These are phyloP conservation scores for Lagria hirta DNA, from an alignment of 2,888 invertebrate species.

Conservation along the genomic window DNA sequence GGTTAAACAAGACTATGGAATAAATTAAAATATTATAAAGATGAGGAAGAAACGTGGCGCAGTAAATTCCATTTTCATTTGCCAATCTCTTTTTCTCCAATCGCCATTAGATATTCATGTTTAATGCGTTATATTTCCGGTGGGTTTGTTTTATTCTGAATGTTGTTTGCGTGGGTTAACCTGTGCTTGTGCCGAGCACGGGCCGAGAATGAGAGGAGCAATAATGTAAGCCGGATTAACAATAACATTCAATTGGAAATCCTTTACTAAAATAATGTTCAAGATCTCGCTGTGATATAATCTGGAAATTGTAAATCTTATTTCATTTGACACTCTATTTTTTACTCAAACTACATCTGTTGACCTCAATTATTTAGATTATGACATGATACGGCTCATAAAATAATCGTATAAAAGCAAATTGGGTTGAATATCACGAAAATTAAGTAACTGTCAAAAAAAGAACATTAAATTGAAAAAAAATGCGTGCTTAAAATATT, in stretches of 20 bases:
- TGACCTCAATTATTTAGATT: neutral
- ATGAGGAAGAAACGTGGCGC: conserved; percentile 15
- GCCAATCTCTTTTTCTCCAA: conserved; percentile 22
- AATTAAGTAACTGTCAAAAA: no score
- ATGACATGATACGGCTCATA: neutral
- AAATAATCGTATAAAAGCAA: no score
- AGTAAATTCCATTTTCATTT: conserved; percentile 24
- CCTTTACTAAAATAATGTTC: conserved; percentile 2
- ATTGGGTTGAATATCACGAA: no score
- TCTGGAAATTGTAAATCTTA: no score
- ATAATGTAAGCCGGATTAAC: conserved; percentile 18
- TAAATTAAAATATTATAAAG: conserved; percentile 24
- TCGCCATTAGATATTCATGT: conserved; percentile 35
- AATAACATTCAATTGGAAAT: neutral
- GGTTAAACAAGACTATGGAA: conserved; percentile 26
- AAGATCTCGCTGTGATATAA: neutral
- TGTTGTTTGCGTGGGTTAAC: conserved; percentile 44
- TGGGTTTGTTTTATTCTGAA: conserved; percentile 45
- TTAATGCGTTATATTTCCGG: conserved; percentile 44
- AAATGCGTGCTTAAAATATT: no score
- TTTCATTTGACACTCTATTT: no score
- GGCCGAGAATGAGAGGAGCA: conserved; percentile 33
- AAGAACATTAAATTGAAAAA: no score
- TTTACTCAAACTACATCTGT: no score
- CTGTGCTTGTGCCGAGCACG: conserved; percentile 45